phyloP scores from a whole-genome alignment of 2,113 vertebrate genomes.

The Scomber scombrus region DNA sequence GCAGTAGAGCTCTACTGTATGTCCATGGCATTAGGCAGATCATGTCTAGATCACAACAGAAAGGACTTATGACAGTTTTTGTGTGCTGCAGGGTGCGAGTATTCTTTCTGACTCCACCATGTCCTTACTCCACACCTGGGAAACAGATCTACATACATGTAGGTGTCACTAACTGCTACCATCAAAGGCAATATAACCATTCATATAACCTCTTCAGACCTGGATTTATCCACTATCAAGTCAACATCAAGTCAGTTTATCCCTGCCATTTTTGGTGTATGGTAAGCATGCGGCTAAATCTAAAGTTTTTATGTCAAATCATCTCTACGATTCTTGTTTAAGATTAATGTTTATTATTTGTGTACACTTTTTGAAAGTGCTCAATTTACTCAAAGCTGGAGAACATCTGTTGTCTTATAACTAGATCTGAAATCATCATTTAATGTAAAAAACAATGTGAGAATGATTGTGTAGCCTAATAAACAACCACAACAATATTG shows the following conservation, averaged over 20 bases:
- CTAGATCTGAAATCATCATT: background rate
- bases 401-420: background rate
- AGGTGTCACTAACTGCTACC: background rate
- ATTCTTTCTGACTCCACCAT: background rate
- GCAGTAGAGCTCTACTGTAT: background rate
- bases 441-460: no score
- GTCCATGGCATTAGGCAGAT: background rate
- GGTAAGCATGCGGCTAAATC: background rate
- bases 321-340: background rate
- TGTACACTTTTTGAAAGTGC: background rate
- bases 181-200: background rate
- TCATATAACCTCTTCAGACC: background rate
- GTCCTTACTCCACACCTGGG: background rate
- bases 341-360: no score
- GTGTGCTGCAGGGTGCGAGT: background rate
- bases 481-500: background rate
- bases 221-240: no score
- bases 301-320: background rate
- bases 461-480: background rate
- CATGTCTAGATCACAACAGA: background rate
- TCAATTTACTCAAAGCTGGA: background rate
- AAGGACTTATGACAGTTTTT: background rate
- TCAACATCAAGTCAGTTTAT: no score
- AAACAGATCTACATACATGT: background rate
- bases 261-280: no score